phyloP scores from a whole-genome alignment of 2,797 vertebrate species.

The Gallinago solitaria region DNA sequence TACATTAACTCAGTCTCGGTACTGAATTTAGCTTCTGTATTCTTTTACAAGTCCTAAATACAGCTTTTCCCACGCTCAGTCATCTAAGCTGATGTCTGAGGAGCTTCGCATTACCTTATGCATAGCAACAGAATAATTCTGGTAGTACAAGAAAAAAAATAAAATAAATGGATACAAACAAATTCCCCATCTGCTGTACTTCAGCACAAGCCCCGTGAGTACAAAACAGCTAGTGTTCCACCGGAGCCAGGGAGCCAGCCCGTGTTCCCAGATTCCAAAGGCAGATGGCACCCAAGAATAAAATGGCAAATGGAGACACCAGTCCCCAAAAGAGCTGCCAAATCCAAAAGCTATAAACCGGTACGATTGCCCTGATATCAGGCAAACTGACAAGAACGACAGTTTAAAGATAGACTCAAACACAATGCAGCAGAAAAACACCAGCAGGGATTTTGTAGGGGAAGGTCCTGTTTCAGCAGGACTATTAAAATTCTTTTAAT shows the following conservation, averaged over 20 bases:
- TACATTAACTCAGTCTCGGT: neutral
- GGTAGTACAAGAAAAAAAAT: neutral
- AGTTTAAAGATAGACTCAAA: neutral
- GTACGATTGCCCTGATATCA: rapidly evolving
- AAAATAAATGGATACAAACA: neutral
- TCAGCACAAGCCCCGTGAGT: neutral
- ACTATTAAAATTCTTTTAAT: neutral
- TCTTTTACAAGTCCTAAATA: neutral
- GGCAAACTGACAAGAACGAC: neutral
- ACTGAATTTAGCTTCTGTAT: neutral
- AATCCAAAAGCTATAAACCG: neutral
- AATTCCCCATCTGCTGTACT: neutral
- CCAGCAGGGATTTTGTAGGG: neutral
- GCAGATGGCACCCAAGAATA: neutral
- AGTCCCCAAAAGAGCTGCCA: neutral
- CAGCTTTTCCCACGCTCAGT: neutral
- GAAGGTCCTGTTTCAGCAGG: neutral
- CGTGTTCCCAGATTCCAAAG: neutral
- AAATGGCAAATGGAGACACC: neutral
- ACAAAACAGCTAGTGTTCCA: neutral
- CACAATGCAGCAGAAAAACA: neutral
- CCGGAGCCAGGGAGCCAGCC: neutral
- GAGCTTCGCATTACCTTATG: neutral
- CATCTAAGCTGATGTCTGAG: neutral
- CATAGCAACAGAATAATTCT: neutral